Evolutionary conservation across 2,113 vertebrate genomes (phyloP), one percentile per base, ranked within the genome.

Genomic region (Arvicanthis niloticus): DNA sequence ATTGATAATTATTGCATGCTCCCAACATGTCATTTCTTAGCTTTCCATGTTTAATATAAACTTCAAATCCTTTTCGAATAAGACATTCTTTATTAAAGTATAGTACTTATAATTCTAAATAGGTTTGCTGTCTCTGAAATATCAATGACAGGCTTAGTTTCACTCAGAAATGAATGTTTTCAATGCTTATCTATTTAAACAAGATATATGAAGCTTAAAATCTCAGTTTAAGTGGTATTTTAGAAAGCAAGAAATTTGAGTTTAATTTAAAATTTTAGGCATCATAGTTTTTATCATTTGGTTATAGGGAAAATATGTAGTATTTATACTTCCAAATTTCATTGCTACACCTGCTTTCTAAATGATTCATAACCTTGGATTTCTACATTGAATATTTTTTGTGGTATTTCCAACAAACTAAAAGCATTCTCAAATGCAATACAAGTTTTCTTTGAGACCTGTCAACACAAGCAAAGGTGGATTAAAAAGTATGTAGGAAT

Each of bases 41-140:
- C 17, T 89, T 94, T 95, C 84, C 72, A 21, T 93, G 51, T 94
- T 93, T 95, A 94, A 94, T 87, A n/a, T 93, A 37, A n/a, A 93
- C 92, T 95, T 96, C 80, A 4, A 73, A 77, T 94, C 3, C 29
- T 56, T 95, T 78, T 9, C 72, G 37, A 85, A 75, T 56, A 88
- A 45, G 88, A 77, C 92, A 87, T n/a, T 93, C 19, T 89, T 65
- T 85, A 80, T 92, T 85, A 89, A 75, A 75, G 65, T 40, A 42
- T 88, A 91, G 53, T 86, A 93, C 86, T 95, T 94, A 94, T 95
- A 40, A 8, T 86, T 91, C 9, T 81, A 89, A 45, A n/a, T 81
- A 93, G 45, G 82, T 88, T 58, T 85, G 11, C 7, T 84, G 91
- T 89, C 12, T 96, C 17, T 93, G 34, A 82, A 91, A 85, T 87